A percentile compares a stretch with the other conserved stretches of the same genome.
Conservation (phyloP, 2,888 invertebrate genomes). For the Drosophila setosimentum region DNA sequence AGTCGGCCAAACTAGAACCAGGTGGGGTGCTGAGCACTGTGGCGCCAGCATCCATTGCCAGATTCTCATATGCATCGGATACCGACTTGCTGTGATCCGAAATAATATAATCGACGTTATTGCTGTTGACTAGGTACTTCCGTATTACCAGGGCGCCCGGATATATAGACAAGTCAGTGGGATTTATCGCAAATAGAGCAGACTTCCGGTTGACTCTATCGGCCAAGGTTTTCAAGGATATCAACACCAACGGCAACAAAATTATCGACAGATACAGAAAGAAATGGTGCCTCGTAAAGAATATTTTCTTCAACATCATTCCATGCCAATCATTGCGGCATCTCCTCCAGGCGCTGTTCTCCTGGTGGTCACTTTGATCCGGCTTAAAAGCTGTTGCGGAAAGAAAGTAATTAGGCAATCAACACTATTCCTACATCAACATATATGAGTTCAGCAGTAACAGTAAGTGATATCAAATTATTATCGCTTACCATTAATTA, state of each 20-base stretch:
- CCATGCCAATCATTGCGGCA: constrained; percentile 86
- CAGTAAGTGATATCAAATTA: neutral
- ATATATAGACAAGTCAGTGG: constrained; percentile 1
- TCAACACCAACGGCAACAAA: constrained; percentile 53
- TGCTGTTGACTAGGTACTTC: neutral
- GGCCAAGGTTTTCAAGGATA: neutral
- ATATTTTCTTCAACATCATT: constrained; percentile 88
- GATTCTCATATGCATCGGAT: neutral
- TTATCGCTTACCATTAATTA: constrained; percentile 11
- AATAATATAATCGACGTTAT: accelerated
- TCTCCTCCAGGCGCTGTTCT: neutral
- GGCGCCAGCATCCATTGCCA: constrained; percentile 22
- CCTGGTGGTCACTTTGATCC: constrained; percentile 4
- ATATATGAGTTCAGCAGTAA: neutral
- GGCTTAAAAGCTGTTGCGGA: constrained; percentile 2
- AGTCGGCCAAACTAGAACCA: neutral
- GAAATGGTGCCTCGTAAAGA: constrained; percentile 88
- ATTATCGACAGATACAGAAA: constrained; percentile 21
- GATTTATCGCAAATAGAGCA: accelerated
- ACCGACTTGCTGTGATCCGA: neutral
- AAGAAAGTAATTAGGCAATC: neutral
- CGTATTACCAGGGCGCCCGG: constrained; percentile 8
- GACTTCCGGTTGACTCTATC: accelerated
- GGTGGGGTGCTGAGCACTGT: neutral
- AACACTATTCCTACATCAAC: neutral